Percentiles rank a stretch among this genome's conserved stretches.
phyloP scores from a whole-genome alignment of 2,797 vertebrate genomes.

The Pseudocheirus occidentalis region DNA sequence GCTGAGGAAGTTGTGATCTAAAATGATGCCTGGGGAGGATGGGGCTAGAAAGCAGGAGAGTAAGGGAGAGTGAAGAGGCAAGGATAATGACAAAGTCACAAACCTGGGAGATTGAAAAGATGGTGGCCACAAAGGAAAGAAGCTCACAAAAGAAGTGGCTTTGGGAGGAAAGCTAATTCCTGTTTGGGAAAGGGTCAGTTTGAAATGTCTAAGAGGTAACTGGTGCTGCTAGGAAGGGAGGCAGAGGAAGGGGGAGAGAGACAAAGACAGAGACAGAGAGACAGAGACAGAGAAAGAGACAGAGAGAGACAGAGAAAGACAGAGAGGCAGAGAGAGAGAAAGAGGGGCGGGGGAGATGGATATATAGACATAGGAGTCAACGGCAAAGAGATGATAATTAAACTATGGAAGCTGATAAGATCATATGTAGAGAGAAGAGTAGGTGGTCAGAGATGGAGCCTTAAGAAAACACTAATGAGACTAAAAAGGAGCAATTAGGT shows the following conservation, averaged over 20 bases:
- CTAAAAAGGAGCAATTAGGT: not conserved
- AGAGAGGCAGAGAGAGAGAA: too few species aligned
- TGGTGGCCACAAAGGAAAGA: not conserved
- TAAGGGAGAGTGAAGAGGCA: not conserved
- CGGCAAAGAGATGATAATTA: not conserved
- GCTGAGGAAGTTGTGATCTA: not conserved
- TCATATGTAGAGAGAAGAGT: not conserved
- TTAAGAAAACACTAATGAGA: not conserved
- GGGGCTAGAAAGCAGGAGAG: fast-evolving
- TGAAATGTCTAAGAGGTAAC: not conserved
- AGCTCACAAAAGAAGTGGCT: not conserved
- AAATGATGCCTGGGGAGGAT: not conserved
- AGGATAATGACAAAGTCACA: not conserved
- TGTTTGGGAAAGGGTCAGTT: not conserved
- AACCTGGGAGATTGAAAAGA: not conserved
- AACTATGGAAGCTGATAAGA: not conserved
- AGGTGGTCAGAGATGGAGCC: not conserved
- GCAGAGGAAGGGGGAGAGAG: too few species aligned
- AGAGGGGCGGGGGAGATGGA: not conserved
- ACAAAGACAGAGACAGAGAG: too few species aligned
- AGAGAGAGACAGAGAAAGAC: too few species aligned
- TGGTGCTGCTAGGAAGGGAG: not conserved
- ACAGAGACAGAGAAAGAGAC: too few species aligned
- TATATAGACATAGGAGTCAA: not conserved
- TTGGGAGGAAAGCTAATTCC: not conserved